Conservation (phyloP, 2,888 invertebrate genomes). For the Dicycla oo region DNA sequence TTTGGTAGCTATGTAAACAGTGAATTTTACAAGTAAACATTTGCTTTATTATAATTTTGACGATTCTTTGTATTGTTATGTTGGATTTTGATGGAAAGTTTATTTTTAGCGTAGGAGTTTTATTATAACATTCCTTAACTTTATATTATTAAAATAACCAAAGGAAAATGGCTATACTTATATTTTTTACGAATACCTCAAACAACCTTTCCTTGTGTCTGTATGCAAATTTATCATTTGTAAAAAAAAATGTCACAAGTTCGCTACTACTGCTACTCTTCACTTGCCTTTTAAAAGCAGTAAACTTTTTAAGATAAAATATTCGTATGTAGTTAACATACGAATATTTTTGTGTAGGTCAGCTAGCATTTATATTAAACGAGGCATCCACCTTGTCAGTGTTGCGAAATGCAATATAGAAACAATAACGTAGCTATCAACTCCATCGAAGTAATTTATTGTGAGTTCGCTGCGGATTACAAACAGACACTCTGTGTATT, state of each 20-base stretch:
- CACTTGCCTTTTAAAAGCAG: background rate
- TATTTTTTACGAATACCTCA: background rate
- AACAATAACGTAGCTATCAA: constrained; percentile 26
- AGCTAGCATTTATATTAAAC: constrained; percentile 17
- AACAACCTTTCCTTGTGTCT: background rate
- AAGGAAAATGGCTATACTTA: background rate
- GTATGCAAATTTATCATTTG: background rate
- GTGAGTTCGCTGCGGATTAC: background rate
- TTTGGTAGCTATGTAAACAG: background rate
- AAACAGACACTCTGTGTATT: background rate
- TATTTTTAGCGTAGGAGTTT: background rate
- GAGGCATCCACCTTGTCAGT: constrained; percentile 29
- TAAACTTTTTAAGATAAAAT: background rate
- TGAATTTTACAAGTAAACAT: background rate
- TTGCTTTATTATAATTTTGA: background rate
- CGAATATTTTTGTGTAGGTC: constrained; percentile 15
- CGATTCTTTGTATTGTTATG: background rate
- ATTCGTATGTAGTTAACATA: too few relatives aligned
- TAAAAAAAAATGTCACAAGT: background rate
- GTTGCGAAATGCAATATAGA: constrained; percentile 40
- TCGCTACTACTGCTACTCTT: background rate
- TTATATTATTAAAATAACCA: background rate
- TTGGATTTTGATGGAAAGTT: background rate
- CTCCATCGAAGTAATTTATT: constrained; percentile 16
- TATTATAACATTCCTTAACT: background rate